Conservation (phyloP, 37 sponge, comb jelly and placozoan species). For the Chondrosia reniformis region DNA sequence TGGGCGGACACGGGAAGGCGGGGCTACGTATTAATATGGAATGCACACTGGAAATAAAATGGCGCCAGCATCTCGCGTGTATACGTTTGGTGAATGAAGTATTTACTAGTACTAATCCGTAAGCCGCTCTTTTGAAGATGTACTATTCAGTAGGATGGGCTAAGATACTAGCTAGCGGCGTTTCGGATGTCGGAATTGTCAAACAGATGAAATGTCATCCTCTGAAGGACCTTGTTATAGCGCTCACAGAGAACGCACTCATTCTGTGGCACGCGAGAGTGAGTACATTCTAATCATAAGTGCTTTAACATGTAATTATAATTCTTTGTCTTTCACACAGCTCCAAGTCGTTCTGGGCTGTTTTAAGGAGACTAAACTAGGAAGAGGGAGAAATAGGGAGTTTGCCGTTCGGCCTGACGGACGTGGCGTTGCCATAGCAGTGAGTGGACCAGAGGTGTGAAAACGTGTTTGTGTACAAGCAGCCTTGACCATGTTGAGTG, state of each 20-base stretch:
- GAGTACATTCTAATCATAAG: neutral
- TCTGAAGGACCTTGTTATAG: constrained; percentile 9
- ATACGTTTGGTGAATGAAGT: too few species aligned
- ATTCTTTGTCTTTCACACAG: neutral
- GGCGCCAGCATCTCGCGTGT: too few species aligned
- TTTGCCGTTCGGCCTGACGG: neutral
- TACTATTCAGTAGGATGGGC: constrained; percentile 14
- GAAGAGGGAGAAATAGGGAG: neutral
- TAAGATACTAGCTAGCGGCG: neutral
- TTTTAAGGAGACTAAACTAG: neutral
- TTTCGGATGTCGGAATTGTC: neutral
- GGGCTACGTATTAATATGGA: too few species aligned
- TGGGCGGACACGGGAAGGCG: too few species aligned
- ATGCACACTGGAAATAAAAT: too few species aligned
- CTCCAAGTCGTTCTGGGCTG: constrained; percentile 7
- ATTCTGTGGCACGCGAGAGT: constrained; percentile 9
- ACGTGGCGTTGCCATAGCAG: constrained; percentile 10
- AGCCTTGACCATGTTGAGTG: neutral
- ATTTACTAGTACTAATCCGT: too few species aligned
- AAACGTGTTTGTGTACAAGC: neutral
- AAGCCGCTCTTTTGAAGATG: too few species aligned
- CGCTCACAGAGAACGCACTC: neutral
- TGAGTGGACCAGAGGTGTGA: neutral
- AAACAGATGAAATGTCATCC: constrained; percentile 1
- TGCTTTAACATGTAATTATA: neutral